phyloP scores from a whole-genome alignment of 2,888 invertebrate species.

The Drosophila tripunctata region DNA sequence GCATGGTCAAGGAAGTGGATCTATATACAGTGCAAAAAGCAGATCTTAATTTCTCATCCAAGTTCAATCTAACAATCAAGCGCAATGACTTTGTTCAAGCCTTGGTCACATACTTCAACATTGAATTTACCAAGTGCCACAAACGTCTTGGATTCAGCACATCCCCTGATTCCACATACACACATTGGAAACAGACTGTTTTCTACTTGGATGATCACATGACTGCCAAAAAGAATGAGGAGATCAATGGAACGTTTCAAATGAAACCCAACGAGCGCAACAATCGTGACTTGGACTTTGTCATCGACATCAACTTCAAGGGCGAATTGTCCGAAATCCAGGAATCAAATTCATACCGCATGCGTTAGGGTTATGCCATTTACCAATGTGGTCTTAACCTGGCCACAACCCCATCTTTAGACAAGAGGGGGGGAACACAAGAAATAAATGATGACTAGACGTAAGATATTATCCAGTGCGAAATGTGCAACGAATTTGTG shows the following conservation, averaged over 20 bases:
- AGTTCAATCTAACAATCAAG: conserved; percentile 92
- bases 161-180: conserved; percentile 98
- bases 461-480: conserved; percentile 73
- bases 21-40: conserved; percentile 98
- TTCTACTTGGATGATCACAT: conserved; percentile 99
- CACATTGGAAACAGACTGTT: conserved; percentile 99
- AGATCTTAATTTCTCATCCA: conserved; percentile 95
- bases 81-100: conserved; percentile 99
- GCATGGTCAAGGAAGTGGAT: conserved; percentile 98
- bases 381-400: conserved; percentile 36
- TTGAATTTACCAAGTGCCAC: conserved; percentile 99
- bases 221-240: conserved; percentile 97
- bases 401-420: conserved; percentile 40
- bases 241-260: conserved; percentile 94
- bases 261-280: conserved; percentile 98
- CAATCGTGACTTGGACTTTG: conserved; percentile 98
- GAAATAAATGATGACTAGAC: conserved; percentile 64
- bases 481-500: conserved; percentile 68
- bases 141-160: conserved; percentile 99
- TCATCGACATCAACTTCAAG: conserved; percentile 95
- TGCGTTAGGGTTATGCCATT: conserved; percentile 87
- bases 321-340: conserved; percentile 93
- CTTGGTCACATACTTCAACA: conserved; percentile 99
- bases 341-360: conserved; percentile 94
- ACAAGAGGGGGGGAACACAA: no score